phyloP scores from a whole-genome alignment of 2,113 vertebrate genomes.

The Orthonyx spaldingii region DNA sequence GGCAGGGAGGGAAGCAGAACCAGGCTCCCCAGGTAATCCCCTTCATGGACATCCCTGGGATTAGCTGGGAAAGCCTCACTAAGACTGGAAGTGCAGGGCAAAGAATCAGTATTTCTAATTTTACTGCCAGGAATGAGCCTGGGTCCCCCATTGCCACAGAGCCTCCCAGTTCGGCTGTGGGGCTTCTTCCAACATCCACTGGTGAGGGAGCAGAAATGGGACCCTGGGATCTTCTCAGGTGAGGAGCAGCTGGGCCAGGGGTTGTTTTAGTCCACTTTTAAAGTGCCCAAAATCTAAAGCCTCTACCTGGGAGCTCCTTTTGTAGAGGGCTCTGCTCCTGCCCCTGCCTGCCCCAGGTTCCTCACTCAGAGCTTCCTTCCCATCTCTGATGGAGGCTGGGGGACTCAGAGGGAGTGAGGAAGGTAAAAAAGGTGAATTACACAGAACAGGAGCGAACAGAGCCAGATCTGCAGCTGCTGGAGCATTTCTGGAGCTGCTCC shows the following conservation, averaged over 20 bases:
- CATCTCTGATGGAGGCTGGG: neutral
- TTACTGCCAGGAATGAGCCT: neutral
- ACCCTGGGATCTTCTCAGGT: neutral
- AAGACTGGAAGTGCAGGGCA: neutral
- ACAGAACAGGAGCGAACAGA: neutral
- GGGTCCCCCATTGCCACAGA: rapidly evolving
- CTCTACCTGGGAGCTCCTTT: neutral
- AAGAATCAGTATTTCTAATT: neutral
- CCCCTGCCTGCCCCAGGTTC: neutral
- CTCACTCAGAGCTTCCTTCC: neutral
- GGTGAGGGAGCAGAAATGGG: neutral
- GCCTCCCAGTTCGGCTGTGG: neutral
- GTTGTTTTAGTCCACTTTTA: neutral
- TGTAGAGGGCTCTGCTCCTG: neutral
- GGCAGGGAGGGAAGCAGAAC: neutral
- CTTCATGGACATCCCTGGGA: neutral
- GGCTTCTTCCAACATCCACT: neutral
- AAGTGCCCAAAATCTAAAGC: neutral
- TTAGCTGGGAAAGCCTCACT: neutral
- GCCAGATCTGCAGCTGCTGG: neutral
- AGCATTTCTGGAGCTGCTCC: neutral
- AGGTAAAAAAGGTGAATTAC: neutral
- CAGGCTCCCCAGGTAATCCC: neutral
- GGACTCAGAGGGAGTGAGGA: neutral
- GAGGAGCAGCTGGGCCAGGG: neutral